phyloP scores from a whole-genome alignment of 2,113 vertebrate genomes.

The Thamnophis sirtalis region DNA sequence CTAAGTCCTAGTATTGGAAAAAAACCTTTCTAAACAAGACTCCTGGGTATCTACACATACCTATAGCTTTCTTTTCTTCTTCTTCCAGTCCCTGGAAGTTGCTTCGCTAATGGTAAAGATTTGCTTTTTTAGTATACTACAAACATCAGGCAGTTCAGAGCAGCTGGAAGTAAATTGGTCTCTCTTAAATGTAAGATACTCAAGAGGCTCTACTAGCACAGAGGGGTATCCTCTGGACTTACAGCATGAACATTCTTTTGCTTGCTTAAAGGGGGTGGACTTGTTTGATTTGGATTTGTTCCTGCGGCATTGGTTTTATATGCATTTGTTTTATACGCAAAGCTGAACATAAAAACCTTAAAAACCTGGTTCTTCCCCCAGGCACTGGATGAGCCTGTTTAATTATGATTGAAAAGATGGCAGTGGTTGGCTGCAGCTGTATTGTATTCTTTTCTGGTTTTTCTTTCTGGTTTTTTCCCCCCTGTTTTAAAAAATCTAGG shows the following conservation, averaged over 20 bases:
- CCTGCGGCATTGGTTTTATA: conserved; percentile 1
- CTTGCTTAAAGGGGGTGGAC: neutral
- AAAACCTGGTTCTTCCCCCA: neutral
- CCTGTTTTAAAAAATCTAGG: neutral
- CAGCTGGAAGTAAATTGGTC: conserved; percentile 35
- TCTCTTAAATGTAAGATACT: conserved; percentile 16
- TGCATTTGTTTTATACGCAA: neutral
- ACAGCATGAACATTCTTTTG: conserved; percentile 29
- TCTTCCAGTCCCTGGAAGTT: conserved; percentile 4
- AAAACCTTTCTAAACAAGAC: conserved; percentile 12
- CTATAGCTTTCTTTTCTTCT: conserved; percentile 12
- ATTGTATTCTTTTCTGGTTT: neutral
- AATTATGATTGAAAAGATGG: neutral
- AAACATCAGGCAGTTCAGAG: conserved; percentile 1
- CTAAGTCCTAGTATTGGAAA: conserved; percentile 30
- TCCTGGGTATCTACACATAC: neutral
- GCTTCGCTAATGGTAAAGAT: neutral
- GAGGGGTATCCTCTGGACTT: neutral
- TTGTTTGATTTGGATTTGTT: conserved; percentile 27
- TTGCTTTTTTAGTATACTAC: neutral
- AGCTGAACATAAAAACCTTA: neutral
- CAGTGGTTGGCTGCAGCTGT: neutral
- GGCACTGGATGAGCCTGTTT: neutral
- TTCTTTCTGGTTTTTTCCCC: neutral
- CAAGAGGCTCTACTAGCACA: neutral